Evolutionary conservation across 2,113 vertebrate species (phyloP).

Genomic region (Tychaedon coryphoeus): DNA sequence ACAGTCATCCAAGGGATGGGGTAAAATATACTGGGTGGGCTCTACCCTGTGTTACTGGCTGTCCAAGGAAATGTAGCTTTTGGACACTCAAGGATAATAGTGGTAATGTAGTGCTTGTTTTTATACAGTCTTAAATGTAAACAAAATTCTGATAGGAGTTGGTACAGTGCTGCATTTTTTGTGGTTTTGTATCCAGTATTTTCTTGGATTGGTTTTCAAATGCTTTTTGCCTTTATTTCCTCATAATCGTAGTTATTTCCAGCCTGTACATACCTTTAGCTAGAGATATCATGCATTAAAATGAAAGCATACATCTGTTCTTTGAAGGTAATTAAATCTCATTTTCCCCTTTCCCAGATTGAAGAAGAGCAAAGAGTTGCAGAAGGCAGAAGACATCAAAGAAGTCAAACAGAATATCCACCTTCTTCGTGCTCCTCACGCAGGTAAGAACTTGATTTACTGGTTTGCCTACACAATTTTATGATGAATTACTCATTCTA

Average conservation of each 20-base stretch:
- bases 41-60: neutral
- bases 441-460: constrained; percentile 73
- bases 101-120: neutral
- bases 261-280: neutral
- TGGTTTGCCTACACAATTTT: neutral
- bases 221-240: neutral
- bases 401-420: constrained; percentile 98
- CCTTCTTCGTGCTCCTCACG: constrained; percentile 91
- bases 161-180: neutral
- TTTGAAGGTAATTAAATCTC: neutral
- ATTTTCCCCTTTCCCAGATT: constrained; percentile 68
- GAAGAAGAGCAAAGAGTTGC: constrained; percentile 91
- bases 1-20: neutral
- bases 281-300: neutral
- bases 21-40: neutral
- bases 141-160: neutral
- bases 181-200: neutral
- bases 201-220: neutral
- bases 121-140: neutral
- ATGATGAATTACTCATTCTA: neutral
- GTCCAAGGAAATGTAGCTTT: neutral
- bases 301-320: neutral
- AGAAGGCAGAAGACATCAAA: constrained; percentile 88
- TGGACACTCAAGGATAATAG: neutral
- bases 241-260: neutral